Conservation (phyloP, 1,140 invertebrate species). For the Procambarus clarkii region DNA sequence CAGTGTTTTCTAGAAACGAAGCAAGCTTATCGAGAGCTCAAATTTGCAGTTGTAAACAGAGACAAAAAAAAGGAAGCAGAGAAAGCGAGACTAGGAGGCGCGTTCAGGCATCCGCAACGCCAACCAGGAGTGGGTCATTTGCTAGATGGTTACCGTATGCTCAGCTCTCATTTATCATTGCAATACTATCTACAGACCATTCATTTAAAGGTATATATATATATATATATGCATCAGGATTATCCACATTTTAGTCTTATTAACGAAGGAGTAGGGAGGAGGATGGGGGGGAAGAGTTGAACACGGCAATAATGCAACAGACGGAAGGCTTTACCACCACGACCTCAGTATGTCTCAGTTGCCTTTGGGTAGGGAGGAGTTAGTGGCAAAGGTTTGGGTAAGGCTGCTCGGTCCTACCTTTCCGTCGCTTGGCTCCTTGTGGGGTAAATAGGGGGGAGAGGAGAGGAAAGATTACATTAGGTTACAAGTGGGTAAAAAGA, state of each 20-base stretch:
- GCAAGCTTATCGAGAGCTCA: neutral
- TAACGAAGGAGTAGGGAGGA: neutral
- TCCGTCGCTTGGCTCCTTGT: neutral
- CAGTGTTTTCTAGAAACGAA: neutral
- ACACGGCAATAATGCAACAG: neutral
- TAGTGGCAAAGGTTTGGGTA: neutral
- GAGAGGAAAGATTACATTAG: neutral
- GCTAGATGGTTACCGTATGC: neutral
- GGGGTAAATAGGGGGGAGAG: neutral
- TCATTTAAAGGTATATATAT: neutral
- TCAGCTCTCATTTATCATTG: neutral
- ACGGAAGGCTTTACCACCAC: neutral
- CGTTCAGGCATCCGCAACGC: neutral
- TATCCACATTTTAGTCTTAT: neutral
- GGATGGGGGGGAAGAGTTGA: neutral
- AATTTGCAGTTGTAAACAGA: neutral
- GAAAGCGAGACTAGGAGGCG: neutral
- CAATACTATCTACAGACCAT: neutral
- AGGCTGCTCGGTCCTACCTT: neutral
- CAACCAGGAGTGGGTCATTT: neutral
- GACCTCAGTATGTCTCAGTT: neutral
- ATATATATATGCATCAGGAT: neutral
- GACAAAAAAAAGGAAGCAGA: neutral
- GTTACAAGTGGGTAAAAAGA: too few species aligned
- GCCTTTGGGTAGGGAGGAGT: neutral